Percentiles rank a stretch among this genome's conserved stretches.
phyloP scores from a whole-genome alignment of 1,140 invertebrate genomes.

The Centruroides vittatus region DNA sequence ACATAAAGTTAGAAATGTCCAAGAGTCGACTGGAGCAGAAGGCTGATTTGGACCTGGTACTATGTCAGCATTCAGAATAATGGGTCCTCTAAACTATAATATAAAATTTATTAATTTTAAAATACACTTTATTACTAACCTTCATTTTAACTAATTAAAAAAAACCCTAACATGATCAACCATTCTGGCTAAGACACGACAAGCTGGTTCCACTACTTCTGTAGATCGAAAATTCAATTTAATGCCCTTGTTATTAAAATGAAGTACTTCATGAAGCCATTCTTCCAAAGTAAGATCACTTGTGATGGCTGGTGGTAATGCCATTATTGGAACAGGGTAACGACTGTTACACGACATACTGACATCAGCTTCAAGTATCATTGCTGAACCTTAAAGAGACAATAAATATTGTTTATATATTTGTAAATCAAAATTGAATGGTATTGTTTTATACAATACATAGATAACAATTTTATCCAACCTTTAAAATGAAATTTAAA shows the following conservation, averaged over 20 bases:
- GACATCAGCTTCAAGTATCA: slow-evolving; percentile 81
- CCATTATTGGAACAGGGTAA: slow-evolving; percentile 59
- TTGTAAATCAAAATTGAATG: not conserved
- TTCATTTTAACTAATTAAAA: not conserved
- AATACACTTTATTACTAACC: not conserved
- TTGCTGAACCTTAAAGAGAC: not conserved
- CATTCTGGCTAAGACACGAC: slow-evolving; percentile 38
- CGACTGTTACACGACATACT: slow-evolving; percentile 38
- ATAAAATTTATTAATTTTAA: no score
- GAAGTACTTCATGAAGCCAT: slow-evolving; percentile 13
- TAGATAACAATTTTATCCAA: no score
- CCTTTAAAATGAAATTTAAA: no score
- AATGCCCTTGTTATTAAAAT: slow-evolving; percentile 45
- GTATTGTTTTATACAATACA: no score
- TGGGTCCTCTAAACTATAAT: slow-evolving; percentile 30
- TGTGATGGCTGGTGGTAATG: slow-evolving; percentile 52
- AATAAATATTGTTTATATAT: not conserved
- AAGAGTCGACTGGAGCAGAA: slow-evolving; percentile 45
- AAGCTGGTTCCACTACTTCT: slow-evolving; percentile 52
- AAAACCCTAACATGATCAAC: slow-evolving; percentile 30
- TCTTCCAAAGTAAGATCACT: slow-evolving; percentile 54
- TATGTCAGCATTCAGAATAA: slow-evolving; percentile 86
- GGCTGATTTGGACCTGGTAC: slow-evolving; percentile 53
- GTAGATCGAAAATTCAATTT: slow-evolving; percentile 79
- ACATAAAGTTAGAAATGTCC: slow-evolving; percentile 43